Evolutionary conservation across 23 tunicate genomes (phyloP).

Genomic region (Ascidia mentula): DNA sequence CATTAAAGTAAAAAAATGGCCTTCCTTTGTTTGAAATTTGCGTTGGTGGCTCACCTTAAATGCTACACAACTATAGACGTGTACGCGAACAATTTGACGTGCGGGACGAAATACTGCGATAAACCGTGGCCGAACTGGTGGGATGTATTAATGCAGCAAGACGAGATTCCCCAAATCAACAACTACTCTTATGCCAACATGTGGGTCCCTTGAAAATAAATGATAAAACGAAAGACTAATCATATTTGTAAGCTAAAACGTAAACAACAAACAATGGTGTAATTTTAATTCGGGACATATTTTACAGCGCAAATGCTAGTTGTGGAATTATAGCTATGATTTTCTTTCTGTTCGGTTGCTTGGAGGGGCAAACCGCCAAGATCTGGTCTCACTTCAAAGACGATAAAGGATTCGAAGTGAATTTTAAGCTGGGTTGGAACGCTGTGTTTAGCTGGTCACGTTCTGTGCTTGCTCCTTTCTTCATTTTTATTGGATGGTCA

Average conservation of each 20-base stretch:
- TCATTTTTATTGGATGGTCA: constrained; percentile 47
- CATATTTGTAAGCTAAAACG: neutral
- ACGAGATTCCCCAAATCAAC: constrained; percentile 32
- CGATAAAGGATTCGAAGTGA: constrained; percentile 44
- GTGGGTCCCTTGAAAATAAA: too few species aligned
- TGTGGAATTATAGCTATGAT: constrained; percentile 28
- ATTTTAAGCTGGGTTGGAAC: constrained; percentile 45
- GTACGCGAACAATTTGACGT: neutral
- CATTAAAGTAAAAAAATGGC: too few species aligned
- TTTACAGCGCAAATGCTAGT: constrained; percentile 30
- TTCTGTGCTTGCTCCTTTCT: constrained; percentile 38
- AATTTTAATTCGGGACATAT: neutral
- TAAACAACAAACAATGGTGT: neutral
- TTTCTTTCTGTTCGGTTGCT: constrained; percentile 34
- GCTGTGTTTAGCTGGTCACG: constrained; percentile 46
- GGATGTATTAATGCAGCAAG: constrained; percentile 43
- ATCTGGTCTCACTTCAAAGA: constrained; percentile 35
- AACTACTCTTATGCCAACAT: constrained; percentile 50
- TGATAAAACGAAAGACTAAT: neutral
- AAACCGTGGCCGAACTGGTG: constrained; percentile 52
- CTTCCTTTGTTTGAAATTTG: too few species aligned
- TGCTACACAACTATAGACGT: neutral
- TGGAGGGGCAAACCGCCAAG: constrained; percentile 51
- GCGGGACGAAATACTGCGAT: constrained; percentile 33
- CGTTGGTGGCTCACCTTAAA: too few species aligned